These are phyloP conservation scores for Thelaira solivaga DNA, from an alignment of 2,888 invertebrate species.

Conservation along the genomic window DNA sequence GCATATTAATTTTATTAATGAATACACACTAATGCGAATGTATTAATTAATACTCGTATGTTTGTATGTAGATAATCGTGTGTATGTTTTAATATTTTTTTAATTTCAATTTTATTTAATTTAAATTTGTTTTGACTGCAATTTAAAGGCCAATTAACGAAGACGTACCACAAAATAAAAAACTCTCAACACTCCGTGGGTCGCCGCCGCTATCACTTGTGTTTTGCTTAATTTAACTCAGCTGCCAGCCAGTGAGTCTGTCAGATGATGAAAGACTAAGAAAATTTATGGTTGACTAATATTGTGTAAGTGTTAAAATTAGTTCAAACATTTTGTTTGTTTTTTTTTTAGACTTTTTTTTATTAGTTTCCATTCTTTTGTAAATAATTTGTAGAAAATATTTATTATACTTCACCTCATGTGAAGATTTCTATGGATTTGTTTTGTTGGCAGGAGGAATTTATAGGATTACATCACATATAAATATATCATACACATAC, in stretches of 20 bases:
- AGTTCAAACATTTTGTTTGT: background rate
- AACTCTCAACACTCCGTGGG: slow-evolving; percentile 37
- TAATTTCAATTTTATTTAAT: slow-evolving; percentile 25
- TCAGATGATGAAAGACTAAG: background rate
- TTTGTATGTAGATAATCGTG: no score
- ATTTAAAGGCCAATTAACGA: slow-evolving; percentile 42
- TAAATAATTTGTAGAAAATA: background rate
- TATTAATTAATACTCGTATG: no score
- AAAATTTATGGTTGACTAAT: slow-evolving; percentile 1
- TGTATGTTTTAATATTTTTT: background rate
- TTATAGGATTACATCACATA: slow-evolving; percentile 26
- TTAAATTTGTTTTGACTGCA: slow-evolving; percentile 49
- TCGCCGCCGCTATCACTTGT: slow-evolving; percentile 20
- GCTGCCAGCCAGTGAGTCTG: background rate
- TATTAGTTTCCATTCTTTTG: background rate
- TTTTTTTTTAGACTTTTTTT: background rate
- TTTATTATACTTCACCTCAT: slow-evolving; percentile 43
- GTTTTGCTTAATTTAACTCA: slow-evolving; percentile 11
- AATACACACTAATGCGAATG: no score
- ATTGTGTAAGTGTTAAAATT: slow-evolving; percentile 7
- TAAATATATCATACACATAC: background rate
- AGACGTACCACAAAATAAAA: background rate
- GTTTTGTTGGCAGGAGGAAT: background rate
- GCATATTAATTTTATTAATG: no score
- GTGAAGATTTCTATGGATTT: slow-evolving; percentile 37